Evolutionary conservation across 2,113 vertebrate genomes (phyloP), one percentile per base, ranked within the genome.

Genomic region (Climacteris rufus): DNA sequence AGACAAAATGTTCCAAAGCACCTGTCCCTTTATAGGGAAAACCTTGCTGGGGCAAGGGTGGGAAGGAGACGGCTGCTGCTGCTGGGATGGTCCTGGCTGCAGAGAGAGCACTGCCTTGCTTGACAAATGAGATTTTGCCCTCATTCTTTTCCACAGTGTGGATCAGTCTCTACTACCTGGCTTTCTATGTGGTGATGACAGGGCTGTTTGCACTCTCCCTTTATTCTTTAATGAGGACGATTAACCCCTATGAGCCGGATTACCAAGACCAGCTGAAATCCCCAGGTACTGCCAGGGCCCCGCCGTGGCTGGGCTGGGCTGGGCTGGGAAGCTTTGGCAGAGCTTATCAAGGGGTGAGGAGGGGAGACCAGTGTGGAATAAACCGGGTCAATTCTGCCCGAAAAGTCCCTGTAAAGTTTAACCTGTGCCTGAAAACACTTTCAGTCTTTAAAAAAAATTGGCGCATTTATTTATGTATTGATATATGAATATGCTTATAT

Each of bases 91-190:
- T 23, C 65, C 42, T 2, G 3, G 84, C 27, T 2, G 3, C 1
- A 0, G 78, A 42, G 24, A 11, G 18, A 79, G 33, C n/a, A 25
- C 20, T 63, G 30, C 44, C 61, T 72, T 35, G 11, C 70, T 71
- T 4, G 1, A 63, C 64, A 75, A 65, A 17, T 30, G 4, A 72
- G 21, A 72, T 53, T 22, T 50, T 83, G 45, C 16, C 31, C 37
- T 63, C 13, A 3, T 27, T 84, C 87, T 90, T 94, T 53, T 57
- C 83, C 24, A 11, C 97, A 99, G 99, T 99, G 76, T 99, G 98
- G 98, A 99, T 99, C 97, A 99, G 98, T 89, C 97, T 99, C 63
- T 99, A 99, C 90, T 99, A 99, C 19, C 96, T 98, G 79, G 99
- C 98, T 47, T 99, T 99, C 98, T 99, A 99, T 0, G 95, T 98